Percentiles rank a stretch among this genome's conserved stretches.
Evolutionary conservation across 1,140 invertebrate genomes (phyloP).

Genomic region (Drosophila yakuba): DNA sequence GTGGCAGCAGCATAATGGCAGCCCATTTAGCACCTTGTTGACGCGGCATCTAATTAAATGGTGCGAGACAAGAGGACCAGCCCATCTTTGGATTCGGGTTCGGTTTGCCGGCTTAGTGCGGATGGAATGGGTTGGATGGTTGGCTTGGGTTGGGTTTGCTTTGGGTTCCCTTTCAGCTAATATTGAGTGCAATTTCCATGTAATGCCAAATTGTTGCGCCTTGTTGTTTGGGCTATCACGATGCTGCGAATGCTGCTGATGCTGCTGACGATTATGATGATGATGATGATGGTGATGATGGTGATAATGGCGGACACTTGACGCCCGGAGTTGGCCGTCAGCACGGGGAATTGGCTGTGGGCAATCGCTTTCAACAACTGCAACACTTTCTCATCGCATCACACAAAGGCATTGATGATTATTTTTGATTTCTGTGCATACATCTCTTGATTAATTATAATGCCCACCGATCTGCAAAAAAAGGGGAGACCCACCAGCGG

Average conservation of each 20-base stretch:
- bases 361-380: constrained; percentile 46
- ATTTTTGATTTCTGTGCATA: constrained; percentile 76
- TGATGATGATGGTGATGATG: constrained; percentile 51
- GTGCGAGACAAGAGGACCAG: constrained; percentile 37
- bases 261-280: constrained; percentile 8
- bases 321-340: constrained; percentile 28
- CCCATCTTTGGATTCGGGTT: constrained; percentile 19
- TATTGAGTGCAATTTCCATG: constrained; percentile 72
- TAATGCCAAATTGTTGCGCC: constrained; percentile 80
- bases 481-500: constrained; percentile 39
- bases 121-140: neutral
- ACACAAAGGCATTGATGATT: constrained; percentile 69
- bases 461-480: constrained; percentile 25
- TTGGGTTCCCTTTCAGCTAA: constrained; percentile 37
- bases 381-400: constrained; percentile 66
- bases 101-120: neutral
- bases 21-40: constrained; percentile 81
- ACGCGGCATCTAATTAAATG: constrained; percentile 83
- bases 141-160: neutral
- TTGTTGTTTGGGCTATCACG: constrained; percentile 50
- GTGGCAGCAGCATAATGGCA: constrained; percentile 57
- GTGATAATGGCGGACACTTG: constrained; percentile 52
- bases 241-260: constrained; percentile 23
- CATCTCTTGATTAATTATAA: constrained; percentile 80
- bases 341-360: constrained; percentile 33